Base-by-base conservation (phyloP, 2,113 vertebrate genomes). In the Melanotaenia duboulayi region DNA sequence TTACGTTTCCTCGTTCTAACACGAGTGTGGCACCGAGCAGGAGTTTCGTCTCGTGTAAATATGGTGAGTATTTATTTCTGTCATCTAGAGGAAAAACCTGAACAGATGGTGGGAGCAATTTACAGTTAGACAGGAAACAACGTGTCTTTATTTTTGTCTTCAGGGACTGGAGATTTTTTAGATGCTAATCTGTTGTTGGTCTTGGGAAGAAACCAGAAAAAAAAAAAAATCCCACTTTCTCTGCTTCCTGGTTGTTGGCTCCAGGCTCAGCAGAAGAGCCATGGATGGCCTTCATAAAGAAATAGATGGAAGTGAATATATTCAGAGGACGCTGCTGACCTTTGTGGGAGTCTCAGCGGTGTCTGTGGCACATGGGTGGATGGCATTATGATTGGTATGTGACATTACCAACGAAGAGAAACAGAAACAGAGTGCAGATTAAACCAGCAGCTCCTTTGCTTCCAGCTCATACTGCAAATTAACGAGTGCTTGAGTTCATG, bases 321-420 rank as follows among this genome's bases (percentile, higher is more conserved):
- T 87, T 84, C 79, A 74, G 65, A 69, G 73, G 74, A 63, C 13
- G 13, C 63, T 7, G 71, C 65, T 86, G 86, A 92, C 90, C 89
- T 90, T 90, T 90, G 78, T 59, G 74, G 39, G 11, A 69, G 72
- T 85, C 87, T 82, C 82, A 54, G 82, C 12, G 78, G 83, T 78
- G 85, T 88, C 85, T 68, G 80, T 63, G 67, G 71, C 77, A 66
- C 35, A 20, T 74, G 14, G 74, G 56, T 75, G 11, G 64, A 35
- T 88, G 82, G 80, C 78, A 73, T 57, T 62, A 62, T 55, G 70
- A 86, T 76, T 50, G 71, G 37, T 71, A 61, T 74, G 80, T 74
- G 85, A 84, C 83, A 86, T 84, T 84, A 85, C 57, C 66, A 65
- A 73, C 76, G 72, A 74, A 73, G 65, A 84, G 55, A 69, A 52